Conservation (phyloP, 2,113 vertebrate genomes). For the Charadrius vociferus region DNA sequence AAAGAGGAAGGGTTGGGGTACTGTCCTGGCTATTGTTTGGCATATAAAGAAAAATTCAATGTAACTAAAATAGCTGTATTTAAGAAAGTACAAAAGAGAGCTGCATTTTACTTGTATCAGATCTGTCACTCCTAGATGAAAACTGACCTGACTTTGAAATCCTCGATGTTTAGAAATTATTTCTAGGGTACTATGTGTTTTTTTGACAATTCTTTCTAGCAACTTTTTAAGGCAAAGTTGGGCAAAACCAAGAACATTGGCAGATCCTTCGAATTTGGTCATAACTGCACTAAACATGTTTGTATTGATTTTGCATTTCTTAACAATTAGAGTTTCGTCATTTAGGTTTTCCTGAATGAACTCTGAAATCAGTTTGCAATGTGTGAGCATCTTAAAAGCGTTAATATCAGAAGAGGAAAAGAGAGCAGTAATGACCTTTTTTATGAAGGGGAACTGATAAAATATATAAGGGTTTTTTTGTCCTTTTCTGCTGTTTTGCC, state of each 20-base stretch:
- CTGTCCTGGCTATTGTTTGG: background rate
- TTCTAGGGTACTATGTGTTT: background rate
- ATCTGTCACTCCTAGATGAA: background rate
- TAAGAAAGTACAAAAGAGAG: background rate
- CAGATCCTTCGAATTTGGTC: background rate
- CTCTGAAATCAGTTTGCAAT: background rate
- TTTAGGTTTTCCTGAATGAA: background rate
- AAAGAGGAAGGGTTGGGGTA: background rate
- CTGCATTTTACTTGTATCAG: background rate
- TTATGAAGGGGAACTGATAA: background rate
- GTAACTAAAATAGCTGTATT: background rate
- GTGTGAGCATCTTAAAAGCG: background rate
- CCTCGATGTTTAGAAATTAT: background rate
- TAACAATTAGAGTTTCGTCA: background rate
- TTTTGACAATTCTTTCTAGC: background rate
- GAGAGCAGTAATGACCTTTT: background rate
- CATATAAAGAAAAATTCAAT: background rate
- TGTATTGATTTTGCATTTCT: background rate
- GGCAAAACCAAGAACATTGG: background rate
- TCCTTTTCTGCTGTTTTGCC: background rate
- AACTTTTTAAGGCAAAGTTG: background rate
- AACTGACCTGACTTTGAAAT: background rate
- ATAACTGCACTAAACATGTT: background rate
- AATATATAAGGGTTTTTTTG: background rate
- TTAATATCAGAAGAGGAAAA: background rate